These are phyloP conservation scores for Eupristina koningsbergeri DNA, from an alignment of 1,140 invertebrate species.

Conservation along the genomic window DNA sequence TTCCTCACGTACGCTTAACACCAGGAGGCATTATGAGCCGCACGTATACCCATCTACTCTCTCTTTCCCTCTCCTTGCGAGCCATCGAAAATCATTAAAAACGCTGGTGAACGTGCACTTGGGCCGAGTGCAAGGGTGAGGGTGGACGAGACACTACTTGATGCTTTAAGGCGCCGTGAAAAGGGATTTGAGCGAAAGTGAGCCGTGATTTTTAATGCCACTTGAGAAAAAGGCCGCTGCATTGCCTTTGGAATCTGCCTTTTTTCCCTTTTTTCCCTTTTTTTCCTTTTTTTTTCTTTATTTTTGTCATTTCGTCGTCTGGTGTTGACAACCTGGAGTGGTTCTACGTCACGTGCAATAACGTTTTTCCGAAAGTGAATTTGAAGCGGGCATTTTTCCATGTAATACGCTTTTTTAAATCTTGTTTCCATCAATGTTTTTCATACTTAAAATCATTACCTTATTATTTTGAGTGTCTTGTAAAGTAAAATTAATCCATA, in stretches of 20 bases:
- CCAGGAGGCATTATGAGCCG: not conserved
- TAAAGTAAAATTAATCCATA: no score
- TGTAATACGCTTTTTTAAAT: no score
- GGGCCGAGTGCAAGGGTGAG: no score
- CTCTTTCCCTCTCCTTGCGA: not conserved
- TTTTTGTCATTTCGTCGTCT: not conserved
- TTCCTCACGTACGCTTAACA: slow-evolving; percentile 13
- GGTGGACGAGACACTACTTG: not conserved
- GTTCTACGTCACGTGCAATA: not conserved
- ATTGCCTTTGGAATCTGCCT: no score
- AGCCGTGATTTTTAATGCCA: not conserved
- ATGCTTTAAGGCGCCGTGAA: not conserved
- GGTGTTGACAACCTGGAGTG: not conserved
- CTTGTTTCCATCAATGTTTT: no score
- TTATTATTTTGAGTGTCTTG: no score
- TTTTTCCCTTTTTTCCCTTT: no score
- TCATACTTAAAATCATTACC: no score
- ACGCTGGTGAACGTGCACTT: not conserved
- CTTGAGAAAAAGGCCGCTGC: not conserved
- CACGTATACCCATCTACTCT: not conserved
- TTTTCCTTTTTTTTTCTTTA: no score
- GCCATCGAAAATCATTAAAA: slow-evolving; percentile 7
- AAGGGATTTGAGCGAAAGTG: not conserved
- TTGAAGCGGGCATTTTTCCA: no score
- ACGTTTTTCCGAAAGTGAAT: no score